A percentile compares a stretch with the other conserved stretches of the same genome.
Evolutionary conservation across 2,888 invertebrate genomes (phyloP).

Genomic region (Hyposoter didymator): DNA sequence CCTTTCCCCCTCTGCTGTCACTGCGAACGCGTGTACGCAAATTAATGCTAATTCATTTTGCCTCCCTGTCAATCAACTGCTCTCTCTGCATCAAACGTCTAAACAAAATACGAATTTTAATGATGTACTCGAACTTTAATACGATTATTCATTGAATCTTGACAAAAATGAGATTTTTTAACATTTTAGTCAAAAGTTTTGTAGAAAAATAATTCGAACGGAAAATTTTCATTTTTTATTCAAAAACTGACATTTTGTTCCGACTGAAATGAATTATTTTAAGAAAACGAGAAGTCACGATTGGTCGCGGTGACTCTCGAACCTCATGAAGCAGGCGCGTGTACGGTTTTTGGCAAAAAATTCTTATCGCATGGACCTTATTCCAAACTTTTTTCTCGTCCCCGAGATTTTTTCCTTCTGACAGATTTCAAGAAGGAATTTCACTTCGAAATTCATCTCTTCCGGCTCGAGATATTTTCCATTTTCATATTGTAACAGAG

Average conservation of each 20-base stretch:
- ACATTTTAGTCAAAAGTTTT: neutral
- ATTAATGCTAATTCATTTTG: conserved; percentile 76
- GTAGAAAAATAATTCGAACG: neutral
- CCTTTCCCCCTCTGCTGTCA: conserved; percentile 14
- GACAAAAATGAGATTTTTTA: neutral
- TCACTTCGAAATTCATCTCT: neutral
- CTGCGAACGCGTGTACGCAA: conserved; percentile 71
- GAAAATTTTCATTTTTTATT: neutral
- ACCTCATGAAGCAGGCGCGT: neutral
- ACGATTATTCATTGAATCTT: neutral
- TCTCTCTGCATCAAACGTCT: neutral
- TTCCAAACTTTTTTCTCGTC: neutral
- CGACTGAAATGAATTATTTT: neutral
- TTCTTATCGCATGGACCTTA: neutral
- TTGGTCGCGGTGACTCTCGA: too few relatives aligned
- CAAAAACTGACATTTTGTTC: neutral
- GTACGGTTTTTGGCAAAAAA: neutral
- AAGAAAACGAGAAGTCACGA: too few relatives aligned
- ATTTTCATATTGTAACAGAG: neutral
- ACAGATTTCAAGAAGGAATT: conserved; percentile 21
- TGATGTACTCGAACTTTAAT: neutral
- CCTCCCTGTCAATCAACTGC: conserved; percentile 55
- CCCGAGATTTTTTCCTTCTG: neutral
- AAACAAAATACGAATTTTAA: neutral
- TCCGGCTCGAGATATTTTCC: neutral